Evolutionary conservation across 1,140 invertebrate genomes (phyloP), one percentile per base, ranked within the genome.

Genomic region (Bombus haemorrhoidalis): DNA sequence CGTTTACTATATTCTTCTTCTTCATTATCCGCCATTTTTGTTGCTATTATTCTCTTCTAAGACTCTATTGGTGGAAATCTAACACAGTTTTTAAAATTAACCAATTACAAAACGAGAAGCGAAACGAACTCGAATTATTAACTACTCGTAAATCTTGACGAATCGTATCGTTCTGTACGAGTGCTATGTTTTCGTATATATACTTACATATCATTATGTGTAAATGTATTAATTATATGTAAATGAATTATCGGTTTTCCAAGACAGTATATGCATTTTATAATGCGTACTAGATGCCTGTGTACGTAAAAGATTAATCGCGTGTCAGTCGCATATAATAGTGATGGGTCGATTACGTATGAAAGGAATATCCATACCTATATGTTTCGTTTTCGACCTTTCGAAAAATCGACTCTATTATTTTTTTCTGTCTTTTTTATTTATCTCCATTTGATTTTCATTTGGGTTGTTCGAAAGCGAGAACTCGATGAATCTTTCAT

Each of bases 291-390:
- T 25, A 4, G 18, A 53, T 53, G 47, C 6, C 18, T 22, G 18
- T 22, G 18, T 53, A 22, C 47, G 3, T 73, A 28, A 81, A 73
- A 25, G 6, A 81, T 81, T 72, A 59, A 71, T 57, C 68, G 47
- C 34, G 34, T 10, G 37, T 15, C 79, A 25, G 5, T 32, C 4
- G 64, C 4, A 12, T 64, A 34, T 37, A 75, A 47, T 15, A 13
- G 18, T 22, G 47, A 53, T 53, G 47, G 3, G 0, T 25, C 0
- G 18, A 39, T 69, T 39, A 53, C 9, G 2, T 53, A n/a, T 15
- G 6, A 6, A 10, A 22, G 47, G 12, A 47, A 59, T 12, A 32
- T 28, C 22, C n/a, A 39, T 12, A 28, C 69, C 1, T 2, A 28
- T 18, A 4, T 53, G 25, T 25, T 9, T 34, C 1, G 10, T 53